These are phyloP conservation scores for Lordiphosa collinella DNA, from an alignment of 1,140 invertebrate species.

Conservation along the genomic window DNA sequence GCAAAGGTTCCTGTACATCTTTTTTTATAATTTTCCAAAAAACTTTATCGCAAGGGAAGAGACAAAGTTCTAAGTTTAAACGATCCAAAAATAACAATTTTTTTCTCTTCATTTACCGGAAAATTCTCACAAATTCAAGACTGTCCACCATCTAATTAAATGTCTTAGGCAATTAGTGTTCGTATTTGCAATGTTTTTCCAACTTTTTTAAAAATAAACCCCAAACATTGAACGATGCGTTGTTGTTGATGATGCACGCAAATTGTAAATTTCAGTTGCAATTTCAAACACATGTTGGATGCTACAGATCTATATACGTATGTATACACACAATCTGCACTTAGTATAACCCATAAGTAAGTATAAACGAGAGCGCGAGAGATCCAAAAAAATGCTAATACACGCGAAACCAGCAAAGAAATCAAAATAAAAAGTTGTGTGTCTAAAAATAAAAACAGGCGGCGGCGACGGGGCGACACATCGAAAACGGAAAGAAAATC, in stretches of 20 bases:
- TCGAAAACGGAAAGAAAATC: slow-evolving; percentile 22
- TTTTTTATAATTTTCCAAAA: no score
- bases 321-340: slow-evolving; percentile 7
- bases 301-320: slow-evolving; percentile 18
- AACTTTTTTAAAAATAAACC: slow-evolving; percentile 48
- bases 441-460: slow-evolving; percentile 66
- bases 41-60: no score
- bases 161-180: slow-evolving; percentile 49
- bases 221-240: slow-evolving; percentile 4
- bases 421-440: slow-evolving; percentile 67
- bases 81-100: no score
- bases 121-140: slow-evolving; percentile 1
- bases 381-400: slow-evolving; percentile 68
- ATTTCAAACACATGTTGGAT: slow-evolving; percentile 75
- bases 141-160: slow-evolving; percentile 44
- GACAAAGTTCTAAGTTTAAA: no score
- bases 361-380: slow-evolving; percentile 11
- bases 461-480: slow-evolving; percentile 39
- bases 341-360: background rate
- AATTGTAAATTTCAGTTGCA: slow-evolving; percentile 28
- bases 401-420: slow-evolving; percentile 36
- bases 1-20: no score
- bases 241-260: slow-evolving; percentile 33
- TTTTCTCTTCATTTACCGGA: background rate
- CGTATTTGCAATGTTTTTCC: slow-evolving; percentile 57